phyloP scores from a whole-genome alignment of 1,140 invertebrate species.

The Ceratina australensis region DNA sequence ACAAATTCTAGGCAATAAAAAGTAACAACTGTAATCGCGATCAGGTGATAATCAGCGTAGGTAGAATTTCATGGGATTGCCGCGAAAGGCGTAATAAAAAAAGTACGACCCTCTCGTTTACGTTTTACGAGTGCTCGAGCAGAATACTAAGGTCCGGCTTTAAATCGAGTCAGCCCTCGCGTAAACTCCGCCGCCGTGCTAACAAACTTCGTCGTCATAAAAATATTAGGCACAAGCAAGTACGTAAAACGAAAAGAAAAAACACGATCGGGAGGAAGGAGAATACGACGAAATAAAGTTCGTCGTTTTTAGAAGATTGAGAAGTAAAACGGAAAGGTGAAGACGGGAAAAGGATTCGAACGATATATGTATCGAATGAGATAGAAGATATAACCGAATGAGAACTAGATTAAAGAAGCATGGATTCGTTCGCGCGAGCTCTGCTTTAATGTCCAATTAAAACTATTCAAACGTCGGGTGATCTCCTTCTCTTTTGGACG shows the following conservation, averaged over 20 bases:
- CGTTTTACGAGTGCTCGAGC: slow-evolving; percentile 21
- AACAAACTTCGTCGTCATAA: background rate
- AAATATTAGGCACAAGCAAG: background rate
- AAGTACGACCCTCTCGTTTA: no score
- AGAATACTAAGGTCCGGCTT: slow-evolving; percentile 14
- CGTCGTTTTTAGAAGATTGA: no score
- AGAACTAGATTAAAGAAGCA: slow-evolving; percentile 8
- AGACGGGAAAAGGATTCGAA: background rate
- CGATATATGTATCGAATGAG: no score
- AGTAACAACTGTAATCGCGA: no score
- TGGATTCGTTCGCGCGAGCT: background rate
- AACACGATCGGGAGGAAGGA: no score
- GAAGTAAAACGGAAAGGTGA: no score
- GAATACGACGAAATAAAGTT: no score
- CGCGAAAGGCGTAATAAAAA: no score
- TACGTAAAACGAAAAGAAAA: background rate
- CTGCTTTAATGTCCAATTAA: slow-evolving; percentile 31
- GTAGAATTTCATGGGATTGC: no score
- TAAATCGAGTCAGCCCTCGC: background rate
- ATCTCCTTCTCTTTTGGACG: slow-evolving; percentile 42
- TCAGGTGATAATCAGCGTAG: no score
- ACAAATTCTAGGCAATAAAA: no score
- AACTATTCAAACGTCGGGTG: slow-evolving; percentile 26
- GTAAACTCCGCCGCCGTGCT: slow-evolving; percentile 12
- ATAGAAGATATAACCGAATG: no score